Evolutionary conservation across 2,888 invertebrate species (phyloP).

Genomic region (Cartodere bifasciata): DNA sequence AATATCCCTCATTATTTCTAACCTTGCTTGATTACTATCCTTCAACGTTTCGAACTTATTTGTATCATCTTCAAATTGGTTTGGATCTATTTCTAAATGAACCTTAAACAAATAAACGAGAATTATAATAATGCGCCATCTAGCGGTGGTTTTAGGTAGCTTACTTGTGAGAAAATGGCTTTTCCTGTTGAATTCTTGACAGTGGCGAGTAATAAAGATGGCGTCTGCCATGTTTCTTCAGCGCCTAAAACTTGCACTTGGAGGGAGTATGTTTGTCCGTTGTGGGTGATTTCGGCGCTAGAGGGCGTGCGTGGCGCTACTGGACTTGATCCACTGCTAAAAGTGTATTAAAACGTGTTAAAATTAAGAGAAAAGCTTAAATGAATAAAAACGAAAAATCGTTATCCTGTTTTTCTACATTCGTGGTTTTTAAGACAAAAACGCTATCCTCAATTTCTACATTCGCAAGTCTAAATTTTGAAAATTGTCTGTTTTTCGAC

Average conservation of each 20-base stretch:
- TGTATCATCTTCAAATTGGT: constrained; percentile 50
- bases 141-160: background rate
- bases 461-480: no score
- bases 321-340: constrained; percentile 31
- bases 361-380: no score
- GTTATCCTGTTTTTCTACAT: no score
- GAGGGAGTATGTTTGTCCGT: constrained; percentile 52
- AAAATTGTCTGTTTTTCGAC: no score
- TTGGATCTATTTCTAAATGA: constrained; percentile 68
- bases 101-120: constrained; percentile 40
- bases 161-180: constrained; percentile 69
- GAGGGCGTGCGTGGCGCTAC: constrained; percentile 33
- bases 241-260: constrained; percentile 67
- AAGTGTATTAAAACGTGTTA: no score
- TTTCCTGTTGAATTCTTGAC: constrained; percentile 51
- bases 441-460: no score
- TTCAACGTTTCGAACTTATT: constrained; percentile 43
- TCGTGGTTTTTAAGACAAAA: no score
- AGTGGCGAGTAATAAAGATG: constrained; percentile 62
- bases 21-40: constrained; percentile 54
- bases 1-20: constrained; percentile 68
- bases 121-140: background rate
- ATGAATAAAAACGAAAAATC: no score
- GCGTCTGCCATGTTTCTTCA: constrained; percentile 81
- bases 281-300: constrained; percentile 31